Base-by-base conservation (phyloP, 2,797 vertebrate species). In the Sorex maritimensis region DNA sequence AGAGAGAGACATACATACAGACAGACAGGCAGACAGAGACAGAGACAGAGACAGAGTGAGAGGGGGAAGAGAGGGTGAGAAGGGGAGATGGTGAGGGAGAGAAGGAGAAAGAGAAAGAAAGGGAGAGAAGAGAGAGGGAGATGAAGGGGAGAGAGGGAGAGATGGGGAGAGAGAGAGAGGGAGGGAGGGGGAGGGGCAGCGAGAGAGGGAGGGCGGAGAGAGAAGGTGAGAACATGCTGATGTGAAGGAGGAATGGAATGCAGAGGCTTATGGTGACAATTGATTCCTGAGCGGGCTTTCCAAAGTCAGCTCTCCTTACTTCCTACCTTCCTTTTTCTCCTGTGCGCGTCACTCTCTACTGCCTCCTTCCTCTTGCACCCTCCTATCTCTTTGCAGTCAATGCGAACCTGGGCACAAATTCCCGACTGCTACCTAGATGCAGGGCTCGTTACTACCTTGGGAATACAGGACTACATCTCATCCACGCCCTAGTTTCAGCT, bases 221-320 rank as follows among this genome's bases (percentile, higher is more conserved):
- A 52, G 49, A 86, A 92, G 88, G 82, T 85, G 89, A 84, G 89
- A 81, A 72, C 41, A 67, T 28, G 4, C 38, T 11, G 67, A 17
- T 90, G 87, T 85, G 94, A 92, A 92, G 38, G 46, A 85, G 71
- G 49, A 91, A 92, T 80, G 90, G 86, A 24, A 81, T 69, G 82
- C 85, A 96, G 95, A 93, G 77, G 58, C 90, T 69, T 93, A 80
- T 52, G 67, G 79, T 73, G 84, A 90, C 85, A 82, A 74, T 75
- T 67, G 65, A 26, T 89, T 91, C 86, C 73, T 30, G 52, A 41
- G 49, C 81, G 81, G 93, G 89, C 41, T 2, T 52, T 14, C 49
- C 49, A 7, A 8, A 61, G 58, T 61, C 0, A 21, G 21, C 15
- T 6, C 19, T 61, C 58, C 17, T 71, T 24, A 10, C 21, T 30